These are phyloP conservation scores for Drosophila leonis DNA, from an alignment of 2,888 invertebrate genomes.

Conservation along the genomic window DNA sequence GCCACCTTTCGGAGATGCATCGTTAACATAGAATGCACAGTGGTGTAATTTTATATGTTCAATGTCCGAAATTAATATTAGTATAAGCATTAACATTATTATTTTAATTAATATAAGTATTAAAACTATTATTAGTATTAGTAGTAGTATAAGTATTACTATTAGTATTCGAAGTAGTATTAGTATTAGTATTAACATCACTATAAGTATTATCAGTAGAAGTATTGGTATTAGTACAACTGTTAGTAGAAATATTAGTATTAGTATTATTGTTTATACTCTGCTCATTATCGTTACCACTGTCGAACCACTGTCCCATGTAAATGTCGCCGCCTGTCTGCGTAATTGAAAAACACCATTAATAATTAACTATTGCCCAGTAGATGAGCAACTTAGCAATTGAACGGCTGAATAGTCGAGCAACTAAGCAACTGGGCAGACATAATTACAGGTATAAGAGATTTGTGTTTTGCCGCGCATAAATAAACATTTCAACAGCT, in stretches of 20 bases:
- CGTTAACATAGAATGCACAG: constrained; percentile 23
- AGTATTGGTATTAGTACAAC: not conserved
- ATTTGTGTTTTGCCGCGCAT: constrained; percentile 49
- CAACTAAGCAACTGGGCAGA: constrained; percentile 39
- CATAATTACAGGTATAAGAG: constrained; percentile 58
- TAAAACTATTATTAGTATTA: not conserved
- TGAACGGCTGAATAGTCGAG: constrained; percentile 15
- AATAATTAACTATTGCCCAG: constrained; percentile 58
- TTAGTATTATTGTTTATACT: not conserved
- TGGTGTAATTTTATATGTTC: constrained; percentile 20
- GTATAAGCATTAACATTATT: too few relatives aligned
- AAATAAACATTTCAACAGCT: constrained; percentile 60
- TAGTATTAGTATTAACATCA: not conserved
- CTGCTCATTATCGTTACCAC: not conserved
- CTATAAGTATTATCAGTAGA: not conserved
- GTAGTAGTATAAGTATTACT: not conserved
- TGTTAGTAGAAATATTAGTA: not conserved
- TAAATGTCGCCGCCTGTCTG: constrained; percentile 72
- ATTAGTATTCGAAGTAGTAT: too few relatives aligned
- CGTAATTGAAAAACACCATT: constrained; percentile 79
- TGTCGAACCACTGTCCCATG: constrained; percentile 46
- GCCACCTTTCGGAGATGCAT: constrained; percentile 19
- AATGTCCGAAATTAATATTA: not conserved
- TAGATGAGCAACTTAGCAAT: constrained; percentile 19
- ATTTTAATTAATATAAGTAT: too few relatives aligned